These are phyloP conservation scores for Pegoplata infirma DNA, from an alignment of 2,888 invertebrate genomes.

Conservation along the genomic window DNA sequence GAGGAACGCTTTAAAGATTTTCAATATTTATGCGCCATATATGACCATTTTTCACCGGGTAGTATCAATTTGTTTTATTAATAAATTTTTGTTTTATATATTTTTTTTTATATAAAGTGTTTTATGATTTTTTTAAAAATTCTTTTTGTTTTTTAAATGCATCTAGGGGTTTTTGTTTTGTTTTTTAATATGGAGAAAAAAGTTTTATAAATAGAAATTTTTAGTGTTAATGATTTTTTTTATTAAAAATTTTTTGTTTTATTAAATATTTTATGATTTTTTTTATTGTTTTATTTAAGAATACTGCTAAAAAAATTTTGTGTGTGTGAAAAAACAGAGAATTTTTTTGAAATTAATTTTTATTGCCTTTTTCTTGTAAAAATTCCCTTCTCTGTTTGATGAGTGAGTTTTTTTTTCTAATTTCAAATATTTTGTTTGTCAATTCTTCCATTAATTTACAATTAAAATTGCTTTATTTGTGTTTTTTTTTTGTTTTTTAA, in stretches of 20 bases:
- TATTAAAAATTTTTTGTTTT: neutral
- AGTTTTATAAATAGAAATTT: conserved; percentile 33
- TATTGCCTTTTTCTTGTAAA: conserved; percentile 13
- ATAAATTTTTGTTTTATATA: conserved; percentile 16
- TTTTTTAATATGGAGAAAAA: conserved; percentile 34
- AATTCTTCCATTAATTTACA: conserved; percentile 57
- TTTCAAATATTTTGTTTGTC: conserved; percentile 3
- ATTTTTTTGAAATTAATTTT: neutral
- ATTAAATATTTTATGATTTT: conserved; percentile 2
- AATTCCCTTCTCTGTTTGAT: conserved; percentile 7
- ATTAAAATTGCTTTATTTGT: conserved; percentile 62
- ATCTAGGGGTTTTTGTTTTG: conserved; percentile 22
- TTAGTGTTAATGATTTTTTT: conserved; percentile 9
- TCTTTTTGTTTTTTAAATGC: conserved; percentile 4
- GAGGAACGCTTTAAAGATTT: no score
- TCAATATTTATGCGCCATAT: no score
- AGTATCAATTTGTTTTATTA: neutral
- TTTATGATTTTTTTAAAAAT: conserved; percentile 1
- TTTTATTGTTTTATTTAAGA: conserved; percentile 10
- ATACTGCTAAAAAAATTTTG: conserved; percentile 35
- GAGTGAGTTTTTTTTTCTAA: neutral
- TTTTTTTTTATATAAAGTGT: conserved; percentile 9
- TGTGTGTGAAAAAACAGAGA: neutral
- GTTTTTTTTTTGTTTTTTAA: neutral
- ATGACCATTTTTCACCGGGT: no score